Evolutionary conservation across 2,888 invertebrate genomes (phyloP).

Genomic region (Cheiracanthium punctorium): DNA sequence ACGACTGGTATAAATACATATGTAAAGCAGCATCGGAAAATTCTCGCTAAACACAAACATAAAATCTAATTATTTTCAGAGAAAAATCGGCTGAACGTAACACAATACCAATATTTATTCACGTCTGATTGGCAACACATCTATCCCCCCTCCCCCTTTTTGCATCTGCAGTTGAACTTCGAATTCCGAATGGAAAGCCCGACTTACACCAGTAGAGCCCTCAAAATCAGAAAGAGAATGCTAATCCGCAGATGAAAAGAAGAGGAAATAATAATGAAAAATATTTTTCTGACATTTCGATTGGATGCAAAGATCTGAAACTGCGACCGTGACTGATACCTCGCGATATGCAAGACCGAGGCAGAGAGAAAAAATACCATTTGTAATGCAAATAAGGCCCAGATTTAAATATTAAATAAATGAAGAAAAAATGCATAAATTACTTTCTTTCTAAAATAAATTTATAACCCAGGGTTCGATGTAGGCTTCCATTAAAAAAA

Average conservation of each 20-base stretch:
- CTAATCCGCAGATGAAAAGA: background rate
- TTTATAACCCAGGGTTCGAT: conserved; percentile 48
- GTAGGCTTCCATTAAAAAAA: conserved; percentile 61
- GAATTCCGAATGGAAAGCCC: background rate
- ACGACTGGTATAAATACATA: no score
- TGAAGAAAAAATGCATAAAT: conserved; percentile 45
- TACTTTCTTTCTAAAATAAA: conserved; percentile 61
- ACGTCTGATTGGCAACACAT: no score
- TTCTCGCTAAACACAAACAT: no score
- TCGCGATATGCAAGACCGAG: conserved; percentile 20
- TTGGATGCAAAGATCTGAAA: conserved; percentile 44
- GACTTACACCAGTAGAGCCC: background rate
- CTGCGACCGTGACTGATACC: conserved; percentile 63
- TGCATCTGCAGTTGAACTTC: no score
- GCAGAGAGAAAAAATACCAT: conserved; percentile 34
- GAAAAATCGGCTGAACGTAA: no score
- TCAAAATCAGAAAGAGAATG: background rate
- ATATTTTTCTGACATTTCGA: conserved; percentile 64
- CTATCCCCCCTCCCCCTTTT: no score
- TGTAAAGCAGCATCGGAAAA: no score
- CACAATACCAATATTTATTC: no score
- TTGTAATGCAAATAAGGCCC: conserved; percentile 58
- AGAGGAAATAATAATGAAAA: conserved; percentile 27
- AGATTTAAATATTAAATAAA: conserved; percentile 69
- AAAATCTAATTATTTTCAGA: no score